These are phyloP conservation scores for Sinonovacula constricta DNA, from an alignment of 1,140 invertebrate species.

Conservation along the genomic window DNA sequence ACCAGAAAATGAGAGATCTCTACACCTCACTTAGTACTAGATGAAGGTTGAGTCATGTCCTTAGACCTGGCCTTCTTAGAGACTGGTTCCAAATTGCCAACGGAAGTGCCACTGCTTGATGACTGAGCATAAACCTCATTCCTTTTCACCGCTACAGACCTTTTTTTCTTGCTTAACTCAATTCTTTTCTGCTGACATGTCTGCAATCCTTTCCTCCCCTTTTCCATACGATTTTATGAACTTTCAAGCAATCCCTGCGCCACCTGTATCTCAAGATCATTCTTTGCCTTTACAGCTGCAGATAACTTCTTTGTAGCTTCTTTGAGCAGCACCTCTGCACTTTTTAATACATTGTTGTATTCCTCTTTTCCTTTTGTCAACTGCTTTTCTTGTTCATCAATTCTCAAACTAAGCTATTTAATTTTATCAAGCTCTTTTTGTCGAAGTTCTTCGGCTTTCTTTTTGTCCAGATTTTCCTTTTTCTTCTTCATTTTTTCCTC, in stretches of 20 bases:
- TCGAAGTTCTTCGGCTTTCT: background rate
- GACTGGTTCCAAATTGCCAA: background rate
- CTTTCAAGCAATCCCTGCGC: constrained; percentile 34
- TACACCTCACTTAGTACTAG: too few relatives aligned
- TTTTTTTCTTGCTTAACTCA: constrained; percentile 39
- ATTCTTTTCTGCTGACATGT: constrained; percentile 30
- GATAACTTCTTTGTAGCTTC: constrained; percentile 30
- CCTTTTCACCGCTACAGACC: constrained; percentile 9
- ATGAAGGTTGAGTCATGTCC: too few relatives aligned
- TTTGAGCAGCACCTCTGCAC: too few relatives aligned
- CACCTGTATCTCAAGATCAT: constrained; percentile 30
- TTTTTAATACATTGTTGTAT: too few relatives aligned
- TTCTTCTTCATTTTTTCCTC: too few relatives aligned
- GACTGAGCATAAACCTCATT: background rate
- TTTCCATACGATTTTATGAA: constrained; percentile 21
- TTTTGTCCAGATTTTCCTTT: background rate
- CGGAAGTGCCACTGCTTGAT: constrained; percentile 14
- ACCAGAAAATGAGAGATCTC: too few relatives aligned
- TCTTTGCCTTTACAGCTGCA: constrained; percentile 8
- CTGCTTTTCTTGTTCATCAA: background rate
- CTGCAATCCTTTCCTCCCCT: too few relatives aligned
- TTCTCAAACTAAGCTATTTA: too few relatives aligned
- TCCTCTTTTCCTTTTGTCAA: too few relatives aligned
- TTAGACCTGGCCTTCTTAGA: constrained; percentile 14
- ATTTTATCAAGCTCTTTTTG: background rate